Evolutionary conservation across 2,888 invertebrate species (phyloP), one percentile per base, ranked within the genome.

Genomic region (Hydropsyche betteni): DNA sequence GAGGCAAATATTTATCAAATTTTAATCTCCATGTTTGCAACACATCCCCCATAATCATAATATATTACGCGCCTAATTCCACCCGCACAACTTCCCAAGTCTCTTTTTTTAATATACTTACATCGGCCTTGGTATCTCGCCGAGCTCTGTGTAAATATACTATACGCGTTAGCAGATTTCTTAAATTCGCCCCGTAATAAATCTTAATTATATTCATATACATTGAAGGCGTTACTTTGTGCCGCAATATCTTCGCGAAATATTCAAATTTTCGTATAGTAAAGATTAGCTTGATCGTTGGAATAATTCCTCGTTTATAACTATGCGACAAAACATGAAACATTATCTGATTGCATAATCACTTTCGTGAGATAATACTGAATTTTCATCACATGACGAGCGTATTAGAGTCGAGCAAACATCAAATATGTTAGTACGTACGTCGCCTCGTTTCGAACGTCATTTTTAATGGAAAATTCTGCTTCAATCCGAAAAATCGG

Each of bases 31-130:
- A 53, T 75, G 76, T 78, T 78, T 78, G 78, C 78, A 75, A 75
- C 78, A 76, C 78, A 78, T 78, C 78, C 74, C 69, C 74, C 74
- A 71, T 78, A 78, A 78, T 78, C 76, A 76, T 78, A 69, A 78
- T 78, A 78, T 76, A 78, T 78, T 74, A 69, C 75, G 74, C 44
- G 53, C 71, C 78, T 78, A 78, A 78, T 78, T 78, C 78, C 77
- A 12, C 44, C 64, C 36, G 61, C 52, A 69, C 61, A 73, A 75
- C 74, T 74, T 74, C 64, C 70, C 77, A 51, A 52, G 71, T 76
- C 72, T 68, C 61, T 76, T 72, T 58, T 53, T 53, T 58, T 75
- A 55, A 70, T 70, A 74, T 71, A 53, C 44, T 44, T 58, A 74
- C 34, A 69, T 44, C 58, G 16, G 72, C 72, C 44, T 72, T 61